Evolutionary conservation across 30 jellyfish, hydroid and myxozoan species (phyloP), one percentile per base, ranked within the genome.

Genomic region (Pelagia noctiluca): DNA sequence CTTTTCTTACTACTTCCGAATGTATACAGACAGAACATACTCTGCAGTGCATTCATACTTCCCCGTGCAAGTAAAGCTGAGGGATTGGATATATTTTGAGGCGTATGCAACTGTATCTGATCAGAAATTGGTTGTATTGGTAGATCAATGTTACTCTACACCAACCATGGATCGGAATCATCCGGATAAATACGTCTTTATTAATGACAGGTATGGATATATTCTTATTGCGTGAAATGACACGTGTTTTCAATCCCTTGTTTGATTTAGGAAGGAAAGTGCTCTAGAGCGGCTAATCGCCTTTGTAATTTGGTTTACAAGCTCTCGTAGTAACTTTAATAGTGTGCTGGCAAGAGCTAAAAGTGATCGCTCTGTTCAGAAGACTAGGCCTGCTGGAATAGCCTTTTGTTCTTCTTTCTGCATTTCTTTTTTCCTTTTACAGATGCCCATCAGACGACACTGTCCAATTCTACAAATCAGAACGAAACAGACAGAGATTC

Each of bases 81-180:
- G 75, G 50, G 73, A 73, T n/a, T 73, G 85, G 85, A 11, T 73
- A 12, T 47, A 73, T 28, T 73, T 73, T 73, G 85, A 73, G 18
- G 53, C 50, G 34, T 30, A 73, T 3, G 35, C 72, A 47, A 49
- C 34, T 28, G 24, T 35, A 3, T 42, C 85, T 10, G 85, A 73
- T 73, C 24, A 11, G 25, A 73, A 32, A 33, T 29, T 38, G 16
- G 73, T 73, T 22, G 42, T 49, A 2, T 37, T 73, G 31, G 24
- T 73, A 33, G 85, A 73, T 73, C 85, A 73, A 21, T 73, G n/a
- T 52, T 73, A 38, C 52, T 73, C 85, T 35, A 73, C 85, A 0
- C 85, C 85, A 18, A 73, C 72, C 0, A 73, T 73, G 85, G 85
- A 73, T 38, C 25, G 72, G 19, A 73, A 21, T 47, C 85, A 73